phyloP scores from a whole-genome alignment of 2,113 vertebrate species.

The Glaucidium brasilianum region DNA sequence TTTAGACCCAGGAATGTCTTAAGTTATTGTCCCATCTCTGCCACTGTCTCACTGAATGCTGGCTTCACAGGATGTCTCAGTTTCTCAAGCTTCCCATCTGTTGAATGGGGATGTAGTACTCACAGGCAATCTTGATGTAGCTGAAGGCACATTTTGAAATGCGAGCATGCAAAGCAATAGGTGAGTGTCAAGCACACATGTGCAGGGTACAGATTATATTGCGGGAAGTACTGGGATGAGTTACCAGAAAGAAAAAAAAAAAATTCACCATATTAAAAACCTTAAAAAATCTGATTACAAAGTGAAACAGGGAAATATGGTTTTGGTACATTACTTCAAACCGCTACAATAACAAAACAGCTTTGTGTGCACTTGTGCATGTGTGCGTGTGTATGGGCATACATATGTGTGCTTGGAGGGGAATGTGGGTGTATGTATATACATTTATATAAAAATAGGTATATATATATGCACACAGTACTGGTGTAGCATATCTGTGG shows the following conservation, averaged over 20 bases:
- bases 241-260: background rate
- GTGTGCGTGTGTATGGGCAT: background rate
- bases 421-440: background rate
- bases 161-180: background rate
- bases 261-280: background rate
- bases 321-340: background rate
- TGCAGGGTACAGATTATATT: background rate
- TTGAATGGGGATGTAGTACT: background rate
- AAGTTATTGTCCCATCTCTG: background rate
- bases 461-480: background rate
- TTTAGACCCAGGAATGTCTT: background rate
- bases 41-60: background rate
- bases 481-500: background rate
- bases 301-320: background rate
- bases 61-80: background rate
- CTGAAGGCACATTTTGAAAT: background rate
- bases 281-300: background rate
- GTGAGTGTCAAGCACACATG: background rate
- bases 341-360: background rate
- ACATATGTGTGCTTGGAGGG: background rate
- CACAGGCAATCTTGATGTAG: background rate
- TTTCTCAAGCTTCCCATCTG: background rate
- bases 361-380: background rate
- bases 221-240: background rate
- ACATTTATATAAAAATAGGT: background rate